Percentiles rank a stretch among this genome's conserved stretches.
These are phyloP conservation scores for Mobula birostris DNA, from an alignment of 2,113 vertebrate genomes.

Conservation along the genomic window DNA sequence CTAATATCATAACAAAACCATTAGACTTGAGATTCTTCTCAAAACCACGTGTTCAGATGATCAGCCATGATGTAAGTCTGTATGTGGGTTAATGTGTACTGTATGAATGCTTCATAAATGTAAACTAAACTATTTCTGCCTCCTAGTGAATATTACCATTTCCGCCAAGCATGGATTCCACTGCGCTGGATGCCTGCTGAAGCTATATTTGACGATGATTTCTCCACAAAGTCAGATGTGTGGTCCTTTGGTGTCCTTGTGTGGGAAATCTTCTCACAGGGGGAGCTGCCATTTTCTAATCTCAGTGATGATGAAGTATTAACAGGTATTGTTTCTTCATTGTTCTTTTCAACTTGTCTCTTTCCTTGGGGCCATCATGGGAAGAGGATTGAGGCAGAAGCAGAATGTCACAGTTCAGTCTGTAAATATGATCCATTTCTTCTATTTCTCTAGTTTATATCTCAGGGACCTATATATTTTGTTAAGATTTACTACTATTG, in stretches of 20 bases:
- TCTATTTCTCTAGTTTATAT: background rate
- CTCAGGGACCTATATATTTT: background rate
- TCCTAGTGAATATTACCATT: constrained; percentile 88
- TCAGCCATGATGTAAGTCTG: background rate
- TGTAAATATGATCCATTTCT: background rate
- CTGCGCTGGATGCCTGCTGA: constrained; percentile 92
- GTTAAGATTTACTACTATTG: background rate
- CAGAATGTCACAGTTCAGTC: background rate
- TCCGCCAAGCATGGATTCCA: constrained; percentile 88
- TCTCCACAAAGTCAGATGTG: constrained; percentile 89
- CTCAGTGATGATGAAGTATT: constrained; percentile 81
- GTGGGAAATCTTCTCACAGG: constrained; percentile 92
- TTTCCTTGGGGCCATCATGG: too few relatives aligned
- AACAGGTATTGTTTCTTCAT: constrained; percentile 61
- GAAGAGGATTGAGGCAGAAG: background rate
- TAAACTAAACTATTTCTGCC: background rate
- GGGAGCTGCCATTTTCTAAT: constrained; percentile 77
- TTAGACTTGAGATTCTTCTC: background rate
- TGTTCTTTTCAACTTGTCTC: background rate
- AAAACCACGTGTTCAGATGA: background rate
- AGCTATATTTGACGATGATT: constrained; percentile 84
- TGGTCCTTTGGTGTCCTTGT: constrained; percentile 95
- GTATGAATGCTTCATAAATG: background rate
- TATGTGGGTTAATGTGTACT: background rate
- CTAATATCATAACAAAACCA: background rate